These are phyloP conservation scores for Scolopax mira DNA, from an alignment of 2,113 vertebrate genomes.

Conservation along the genomic window DNA sequence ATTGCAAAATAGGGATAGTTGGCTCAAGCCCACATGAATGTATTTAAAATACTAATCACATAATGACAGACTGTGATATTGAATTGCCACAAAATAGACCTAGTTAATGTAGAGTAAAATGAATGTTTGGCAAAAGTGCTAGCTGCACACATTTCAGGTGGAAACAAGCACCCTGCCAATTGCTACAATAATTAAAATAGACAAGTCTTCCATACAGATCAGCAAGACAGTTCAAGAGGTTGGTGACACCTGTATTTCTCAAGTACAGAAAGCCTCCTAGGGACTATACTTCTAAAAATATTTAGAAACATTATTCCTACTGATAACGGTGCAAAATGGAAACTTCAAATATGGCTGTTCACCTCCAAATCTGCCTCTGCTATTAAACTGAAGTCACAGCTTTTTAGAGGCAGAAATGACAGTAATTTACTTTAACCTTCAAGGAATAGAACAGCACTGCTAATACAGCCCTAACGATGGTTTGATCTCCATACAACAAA, in stretches of 20 bases:
- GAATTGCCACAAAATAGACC: slow-evolving; percentile 13
- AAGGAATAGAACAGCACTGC: not conserved
- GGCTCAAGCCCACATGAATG: not conserved
- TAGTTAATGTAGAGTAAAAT: not conserved
- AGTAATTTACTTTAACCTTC: not conserved
- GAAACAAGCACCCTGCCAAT: not conserved
- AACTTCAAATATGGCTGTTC: not conserved
- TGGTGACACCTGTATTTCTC: not conserved
- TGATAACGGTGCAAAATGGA: not conserved
- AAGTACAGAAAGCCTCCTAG: not conserved
- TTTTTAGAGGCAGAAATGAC: not conserved
- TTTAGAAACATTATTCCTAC: not conserved
- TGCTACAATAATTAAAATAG: not conserved
- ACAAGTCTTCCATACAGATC: not conserved
- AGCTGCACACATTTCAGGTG: not conserved
- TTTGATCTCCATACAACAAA: not conserved
- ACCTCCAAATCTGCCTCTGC: not conserved
- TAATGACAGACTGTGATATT: slow-evolving; percentile 5
- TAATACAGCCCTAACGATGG: not conserved
- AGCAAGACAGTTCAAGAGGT: not conserved
- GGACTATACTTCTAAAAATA: not conserved
- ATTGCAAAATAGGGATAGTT: not conserved
- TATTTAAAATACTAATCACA: slow-evolving; percentile 39
- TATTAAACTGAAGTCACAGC: not conserved
- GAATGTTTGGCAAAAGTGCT: not conserved